Evolutionary conservation across 2,888 invertebrate genomes (phyloP), one percentile per base, ranked within the genome.

Genomic region (Flexamia atlantica): DNA sequence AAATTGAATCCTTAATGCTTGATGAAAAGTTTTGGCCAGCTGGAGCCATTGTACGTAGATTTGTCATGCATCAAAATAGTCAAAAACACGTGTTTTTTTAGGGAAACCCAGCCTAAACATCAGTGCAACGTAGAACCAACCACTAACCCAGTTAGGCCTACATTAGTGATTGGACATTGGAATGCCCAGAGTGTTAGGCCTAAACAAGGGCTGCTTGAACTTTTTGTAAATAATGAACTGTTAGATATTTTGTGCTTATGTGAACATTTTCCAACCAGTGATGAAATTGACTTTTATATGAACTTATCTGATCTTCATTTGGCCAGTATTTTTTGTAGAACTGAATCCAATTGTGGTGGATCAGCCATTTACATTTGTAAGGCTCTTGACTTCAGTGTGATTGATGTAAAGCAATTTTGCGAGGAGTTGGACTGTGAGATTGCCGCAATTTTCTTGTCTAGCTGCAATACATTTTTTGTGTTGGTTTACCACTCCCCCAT

Each of bases 401-500:
- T 74, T 36, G 40, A 74, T 74, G 40, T 74, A 23, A 32, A n/a
- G 9, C 0, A 25, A 1, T 36, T 36, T n/a, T 74, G 74, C 28
- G n/a, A 40, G 14, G 30, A 74, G n/a, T 40, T 42, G n/a, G 76
- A 76, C 42, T 76, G 42, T 42, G 76, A 76, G 9, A 28, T 76
- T 7, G 76, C 42, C 0, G 76, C 76, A 3, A 28, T 76, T 1
- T 46, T 40, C 14, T 14, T 76, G 20, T 20, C 2, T 9, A n/a
- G 30, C 12, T 25, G 42, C 76, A 28, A 76, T 42, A 76, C 32
- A 3, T 20, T 76, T 2, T 25, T 12, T 76, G 76, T 42, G 25
- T 76, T 42, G 17, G 46, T 76, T 14, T 76, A 76, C 76, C 76
- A 20, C 23, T 76, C 42, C 4, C 40, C 76, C 32, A 76, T 40